Conservation (phyloP, 2,797 vertebrate genomes). For the Poecile montanus region DNA sequence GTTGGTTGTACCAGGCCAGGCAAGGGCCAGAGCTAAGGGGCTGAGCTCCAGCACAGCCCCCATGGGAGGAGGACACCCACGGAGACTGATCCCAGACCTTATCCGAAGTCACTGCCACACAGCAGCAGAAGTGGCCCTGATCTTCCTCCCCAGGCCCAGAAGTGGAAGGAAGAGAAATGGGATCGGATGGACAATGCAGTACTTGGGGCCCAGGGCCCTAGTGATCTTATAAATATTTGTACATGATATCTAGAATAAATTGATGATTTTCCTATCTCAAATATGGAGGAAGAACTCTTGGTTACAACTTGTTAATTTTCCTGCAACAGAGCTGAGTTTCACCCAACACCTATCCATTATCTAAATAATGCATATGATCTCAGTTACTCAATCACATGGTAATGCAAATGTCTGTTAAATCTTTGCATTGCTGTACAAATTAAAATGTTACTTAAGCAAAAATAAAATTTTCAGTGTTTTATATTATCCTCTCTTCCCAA, state of each 20-base stretch:
- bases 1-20: neutral
- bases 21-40: neutral
- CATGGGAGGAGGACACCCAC: neutral
- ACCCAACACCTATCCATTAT: neutral
- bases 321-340: neutral
- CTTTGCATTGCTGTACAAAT: rapidly evolving
- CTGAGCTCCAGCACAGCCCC: neutral
- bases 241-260: neutral
- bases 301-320: neutral
- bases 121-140: neutral
- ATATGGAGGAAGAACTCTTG: neutral
- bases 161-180: neutral
- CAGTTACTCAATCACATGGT: neutral
- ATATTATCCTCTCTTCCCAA: neutral
- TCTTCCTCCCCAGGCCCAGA: rapidly evolving
- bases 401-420: neutral
- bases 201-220: neutral
- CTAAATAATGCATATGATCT: neutral
- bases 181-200: neutral
- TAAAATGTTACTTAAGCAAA: neutral
- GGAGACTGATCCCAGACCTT: neutral
- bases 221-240: neutral
- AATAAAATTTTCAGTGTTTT: neutral
- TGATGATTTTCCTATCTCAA: neutral
- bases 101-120: rapidly evolving